Base-by-base conservation (phyloP, 2,113 vertebrate species). In the Ptychochromis oligacanthus region DNA sequence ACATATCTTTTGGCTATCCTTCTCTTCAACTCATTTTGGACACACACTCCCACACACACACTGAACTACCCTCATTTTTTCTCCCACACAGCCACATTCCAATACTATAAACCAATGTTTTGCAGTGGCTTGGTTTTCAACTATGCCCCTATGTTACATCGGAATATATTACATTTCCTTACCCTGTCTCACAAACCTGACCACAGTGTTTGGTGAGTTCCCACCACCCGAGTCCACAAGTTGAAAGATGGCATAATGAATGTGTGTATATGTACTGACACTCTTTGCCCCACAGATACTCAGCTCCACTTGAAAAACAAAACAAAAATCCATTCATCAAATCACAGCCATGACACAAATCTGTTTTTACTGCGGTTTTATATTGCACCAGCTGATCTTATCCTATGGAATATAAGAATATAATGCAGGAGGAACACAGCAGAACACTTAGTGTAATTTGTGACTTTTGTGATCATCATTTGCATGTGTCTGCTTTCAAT, bases 71-170 rank as follows among this genome's bases (percentile, higher is more conserved):
- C 88, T 81, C 87, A 59, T 85, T 65, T 28, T 82, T 77, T 72
- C 81, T 82, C 79, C 79, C 87, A 82, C 77, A 60, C 82, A 22
- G 76, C 52, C 86, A 80, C 92, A 92, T 91, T 92, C 89, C 89
- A 80, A 34, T 43, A 75, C 38, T 36, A 75, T 26, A 88, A 85
- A 80, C 86, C 81, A 72, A 57, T 74, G 84, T 89, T 92, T 88
- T 85, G 77, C 87, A 59, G 61, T 15, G 76, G 83, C 56, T 81
- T 87, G 54, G 77, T 78, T 82, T 87, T 61, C 64, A 62, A 38
- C 49, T 54, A 4, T 80, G 65, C 52, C 79, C 79, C 26, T 18
- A 24, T 36, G 83, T 74, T 79, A 20, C 80, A 81, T 64, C 62
- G 34, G 22, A 88, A 88, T 87, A 70, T 78, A 28, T 62, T 54